Evolutionary conservation across 2,113 vertebrate genomes (phyloP).

Genomic region (Donacobius atricapilla): DNA sequence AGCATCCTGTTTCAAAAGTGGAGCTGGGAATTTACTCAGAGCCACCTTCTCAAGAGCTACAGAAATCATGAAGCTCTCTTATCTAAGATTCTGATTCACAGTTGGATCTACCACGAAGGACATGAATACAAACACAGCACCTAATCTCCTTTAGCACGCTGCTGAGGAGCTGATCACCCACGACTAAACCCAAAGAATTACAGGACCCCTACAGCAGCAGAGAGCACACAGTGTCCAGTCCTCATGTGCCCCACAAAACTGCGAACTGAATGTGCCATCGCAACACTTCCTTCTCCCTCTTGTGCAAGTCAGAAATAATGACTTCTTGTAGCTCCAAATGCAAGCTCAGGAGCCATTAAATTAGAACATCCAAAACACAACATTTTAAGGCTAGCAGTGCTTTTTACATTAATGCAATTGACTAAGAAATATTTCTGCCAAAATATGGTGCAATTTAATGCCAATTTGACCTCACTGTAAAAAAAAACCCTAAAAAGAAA

Average conservation of each 20-base stretch:
- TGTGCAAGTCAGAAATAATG: background rate
- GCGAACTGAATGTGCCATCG: rapidly evolving
- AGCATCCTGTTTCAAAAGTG: background rate
- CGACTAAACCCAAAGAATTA: background rate
- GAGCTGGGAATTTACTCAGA: background rate
- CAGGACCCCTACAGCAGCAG: background rate
- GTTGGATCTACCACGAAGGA: background rate
- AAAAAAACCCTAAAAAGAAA: background rate
- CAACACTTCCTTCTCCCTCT: background rate
- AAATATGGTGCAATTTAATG: background rate
- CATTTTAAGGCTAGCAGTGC: background rate
- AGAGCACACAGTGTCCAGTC: background rate
- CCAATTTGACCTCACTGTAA: background rate
- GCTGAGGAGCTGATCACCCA: background rate
- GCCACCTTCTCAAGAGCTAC: background rate
- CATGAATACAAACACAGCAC: background rate
- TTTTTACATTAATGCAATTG: background rate
- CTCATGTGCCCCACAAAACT: background rate
- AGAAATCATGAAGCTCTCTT: background rate
- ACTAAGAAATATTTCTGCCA: background rate
- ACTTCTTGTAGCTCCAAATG: background rate
- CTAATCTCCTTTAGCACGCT: background rate
- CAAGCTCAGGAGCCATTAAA: background rate
- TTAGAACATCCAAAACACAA: background rate
- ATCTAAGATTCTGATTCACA: background rate